These are phyloP conservation scores for Orthonychiurus folsomi DNA, from an alignment of 2,888 invertebrate genomes.

Conservation along the genomic window DNA sequence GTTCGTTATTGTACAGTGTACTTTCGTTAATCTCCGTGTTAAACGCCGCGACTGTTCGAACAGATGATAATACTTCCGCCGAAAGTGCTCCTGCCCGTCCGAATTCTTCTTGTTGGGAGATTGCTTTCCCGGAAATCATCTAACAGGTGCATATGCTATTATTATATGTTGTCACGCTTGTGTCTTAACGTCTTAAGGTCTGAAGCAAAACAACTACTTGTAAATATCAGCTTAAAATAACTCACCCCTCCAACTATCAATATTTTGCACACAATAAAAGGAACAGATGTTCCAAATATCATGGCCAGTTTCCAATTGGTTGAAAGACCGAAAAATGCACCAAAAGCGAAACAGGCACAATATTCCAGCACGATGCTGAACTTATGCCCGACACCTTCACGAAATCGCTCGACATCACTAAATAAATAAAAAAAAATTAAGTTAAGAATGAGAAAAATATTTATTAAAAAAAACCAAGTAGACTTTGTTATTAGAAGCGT, in stretches of 20 bases:
- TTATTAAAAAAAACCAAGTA: too few species aligned
- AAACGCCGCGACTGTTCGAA: constrained; percentile 68
- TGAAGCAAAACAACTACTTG: too few species aligned
- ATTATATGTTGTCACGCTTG: too few species aligned
- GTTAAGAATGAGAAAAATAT: too few species aligned
- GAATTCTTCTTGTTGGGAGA: constrained; percentile 47
- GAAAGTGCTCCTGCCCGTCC: constrained; percentile 65
- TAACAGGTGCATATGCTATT: neutral
- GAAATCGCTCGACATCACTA: constrained; percentile 48
- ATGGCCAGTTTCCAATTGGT: constrained; percentile 50
- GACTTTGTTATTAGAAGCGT: too few species aligned
- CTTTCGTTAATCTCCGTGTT: constrained; percentile 62
- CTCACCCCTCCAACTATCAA: constrained; percentile 43
- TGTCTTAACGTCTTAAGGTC: too few species aligned
- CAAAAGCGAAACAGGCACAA: constrained; percentile 45
- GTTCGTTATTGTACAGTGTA: neutral
- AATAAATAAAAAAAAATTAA: neutral
- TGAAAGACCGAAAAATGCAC: constrained; percentile 46
- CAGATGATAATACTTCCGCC: constrained; percentile 64
- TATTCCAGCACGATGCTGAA: constrained; percentile 44
- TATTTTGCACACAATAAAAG: constrained; percentile 44
- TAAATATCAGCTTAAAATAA: too few species aligned
- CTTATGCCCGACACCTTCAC: constrained; percentile 48
- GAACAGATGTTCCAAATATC: constrained; percentile 49
- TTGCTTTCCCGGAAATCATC: constrained; percentile 38